A percentile compares a stretch with the other conserved stretches of the same genome.
Conservation (phyloP, 2,113 vertebrate species). For the Fukomys damarensis region DNA sequence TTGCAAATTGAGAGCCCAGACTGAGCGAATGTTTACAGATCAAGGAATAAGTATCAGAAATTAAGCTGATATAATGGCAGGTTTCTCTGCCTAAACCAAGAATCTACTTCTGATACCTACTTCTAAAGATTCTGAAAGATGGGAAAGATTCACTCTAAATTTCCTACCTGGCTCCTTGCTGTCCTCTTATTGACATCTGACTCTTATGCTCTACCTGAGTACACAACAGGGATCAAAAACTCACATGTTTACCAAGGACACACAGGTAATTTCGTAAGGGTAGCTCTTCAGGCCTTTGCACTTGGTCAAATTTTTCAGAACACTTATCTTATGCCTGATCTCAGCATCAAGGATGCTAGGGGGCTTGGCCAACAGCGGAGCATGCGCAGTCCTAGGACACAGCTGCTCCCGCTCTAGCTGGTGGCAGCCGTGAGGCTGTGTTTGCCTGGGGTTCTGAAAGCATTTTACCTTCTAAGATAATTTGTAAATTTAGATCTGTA, state of each 20-base stretch:
- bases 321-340: not conserved
- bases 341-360: not conserved
- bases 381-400: accelerated
- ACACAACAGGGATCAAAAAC: not conserved
- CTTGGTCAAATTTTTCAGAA: not conserved
- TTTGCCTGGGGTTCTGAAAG: not conserved
- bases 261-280: not conserved
- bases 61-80: not conserved
- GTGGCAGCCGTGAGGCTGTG: not conserved
- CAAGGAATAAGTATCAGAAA: slow-evolving; percentile 56
- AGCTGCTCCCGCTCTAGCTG: not conserved
- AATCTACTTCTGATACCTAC: not conserved
- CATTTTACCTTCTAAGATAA: not conserved
- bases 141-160: not conserved
- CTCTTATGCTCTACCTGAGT: not conserved
- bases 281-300: not conserved
- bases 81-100: not conserved
- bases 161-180: too few species aligned
- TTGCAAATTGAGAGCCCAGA: slow-evolving; percentile 64
- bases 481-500: not conserved
- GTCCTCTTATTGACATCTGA: not conserved
- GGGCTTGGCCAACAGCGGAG: not conserved
- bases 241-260: not conserved
- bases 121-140: not conserved
- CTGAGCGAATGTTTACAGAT: slow-evolving; percentile 61